Evolutionary conservation across 2,797 vertebrate species (phyloP), one percentile per base, ranked within the genome.

Genomic region (Rhinatrema bivittatum): DNA sequence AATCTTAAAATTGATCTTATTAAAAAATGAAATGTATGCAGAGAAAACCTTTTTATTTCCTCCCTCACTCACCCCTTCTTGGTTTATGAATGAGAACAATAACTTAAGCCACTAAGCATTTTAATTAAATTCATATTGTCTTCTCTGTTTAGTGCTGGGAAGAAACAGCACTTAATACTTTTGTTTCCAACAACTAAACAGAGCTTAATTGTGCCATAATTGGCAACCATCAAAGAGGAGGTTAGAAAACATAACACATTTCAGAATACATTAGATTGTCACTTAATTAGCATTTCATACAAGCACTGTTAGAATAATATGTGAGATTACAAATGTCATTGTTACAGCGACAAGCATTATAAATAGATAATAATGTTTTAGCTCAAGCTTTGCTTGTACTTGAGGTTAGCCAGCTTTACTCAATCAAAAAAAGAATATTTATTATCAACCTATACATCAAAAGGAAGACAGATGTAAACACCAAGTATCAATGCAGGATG

Each of bases 221-320:
- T 71, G 52, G 36, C 53, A 74, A 55, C 21, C 72, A 39, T 34
- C 30, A 54, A 19, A 55, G 29, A 43, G 19, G 49, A 46, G 30
- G 50, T 59, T 28, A 53, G 28, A 33, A 67, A 69, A n/a, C n/a
- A 53, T 39, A 66, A 54, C 69, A 53, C 13, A 32, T 53, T 62
- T 59, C 39, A 47, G 44, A 65, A 63, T 36, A 40, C 47, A 60
- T 54, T 65, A 59, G 17, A 26, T 36, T 65, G 61, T 60, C 52
- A 53, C 32, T 65, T 70, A 69, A 73, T 75, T 72, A 73, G 36
- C n/a, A n/a, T n/a, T n/a, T n/a, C n/a, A n/a, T n/a, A n/a, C n/a
- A n/a, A n/a, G n/a, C n/a, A n/a, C n/a, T n/a, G n/a, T n/a, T n/a
- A n/a, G n/a, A n/a, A n/a, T n/a, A n/a, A n/a, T n/a, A n/a, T n/a